Evolutionary conservation across 2,797 vertebrate species (phyloP).

Genomic region (Hephaestus fuliginosus): DNA sequence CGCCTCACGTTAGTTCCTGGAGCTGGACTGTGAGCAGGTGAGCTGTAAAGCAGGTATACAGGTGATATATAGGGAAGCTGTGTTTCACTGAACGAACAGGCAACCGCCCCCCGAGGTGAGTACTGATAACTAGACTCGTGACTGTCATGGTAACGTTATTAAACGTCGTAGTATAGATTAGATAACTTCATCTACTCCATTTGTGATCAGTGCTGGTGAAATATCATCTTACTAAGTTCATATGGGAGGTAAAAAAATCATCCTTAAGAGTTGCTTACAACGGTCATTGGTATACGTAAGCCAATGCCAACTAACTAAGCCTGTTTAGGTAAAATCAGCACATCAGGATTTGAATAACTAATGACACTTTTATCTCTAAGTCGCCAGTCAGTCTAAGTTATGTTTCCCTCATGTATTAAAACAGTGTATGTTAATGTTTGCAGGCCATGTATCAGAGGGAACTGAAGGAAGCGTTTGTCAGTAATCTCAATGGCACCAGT

Average conservation of each 20-base stretch:
- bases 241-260: background rate
- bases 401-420: background rate
- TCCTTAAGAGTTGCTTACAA: background rate
- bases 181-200: background rate
- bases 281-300: background rate
- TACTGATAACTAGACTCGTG: background rate
- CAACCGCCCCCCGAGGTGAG: conserved; percentile 18
- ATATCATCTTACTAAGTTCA: background rate
- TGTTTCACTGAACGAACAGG: background rate
- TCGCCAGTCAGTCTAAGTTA: too few relatives aligned
- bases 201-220: background rate
- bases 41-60: conserved; percentile 46
- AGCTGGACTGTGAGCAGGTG: background rate
- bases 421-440: conserved; percentile 28
- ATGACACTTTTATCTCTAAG: background rate
- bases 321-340: background rate
- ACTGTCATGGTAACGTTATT: background rate
- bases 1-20: background rate
- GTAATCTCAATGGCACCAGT: conserved; percentile 93
- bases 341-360: background rate
- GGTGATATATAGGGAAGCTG: background rate
- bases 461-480: conserved; percentile 93
- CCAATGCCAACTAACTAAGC: background rate
- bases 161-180: background rate
- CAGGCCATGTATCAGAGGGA: conserved; percentile 89